A percentile compares a stretch with the other conserved stretches of the same genome.
These are phyloP conservation scores for Petroica traversi DNA, from an alignment of 2,113 vertebrate genomes.

Conservation along the genomic window DNA sequence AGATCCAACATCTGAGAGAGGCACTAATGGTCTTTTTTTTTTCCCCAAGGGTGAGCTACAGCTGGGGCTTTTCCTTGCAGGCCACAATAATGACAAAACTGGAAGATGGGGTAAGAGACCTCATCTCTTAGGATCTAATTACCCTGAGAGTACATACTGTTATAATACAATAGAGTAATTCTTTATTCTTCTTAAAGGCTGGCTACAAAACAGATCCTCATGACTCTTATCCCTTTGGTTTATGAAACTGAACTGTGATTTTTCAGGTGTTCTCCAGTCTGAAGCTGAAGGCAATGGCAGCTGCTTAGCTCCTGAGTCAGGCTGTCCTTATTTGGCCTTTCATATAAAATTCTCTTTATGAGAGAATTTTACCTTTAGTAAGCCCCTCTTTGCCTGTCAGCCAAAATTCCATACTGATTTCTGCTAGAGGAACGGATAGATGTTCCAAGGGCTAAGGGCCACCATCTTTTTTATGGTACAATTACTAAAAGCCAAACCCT, in stretches of 20 bases:
- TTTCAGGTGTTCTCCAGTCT: background rate
- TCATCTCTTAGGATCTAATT: background rate
- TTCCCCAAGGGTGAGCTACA: background rate
- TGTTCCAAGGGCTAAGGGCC: background rate
- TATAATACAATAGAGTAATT: background rate
- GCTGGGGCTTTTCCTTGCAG: background rate
- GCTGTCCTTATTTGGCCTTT: background rate
- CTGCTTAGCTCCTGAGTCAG: background rate
- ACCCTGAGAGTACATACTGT: background rate
- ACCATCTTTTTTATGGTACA: background rate
- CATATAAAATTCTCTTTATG: background rate
- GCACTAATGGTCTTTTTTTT: background rate
- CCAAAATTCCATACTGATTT: background rate
- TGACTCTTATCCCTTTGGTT: background rate
- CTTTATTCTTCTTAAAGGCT: background rate
- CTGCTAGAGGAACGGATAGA: background rate
- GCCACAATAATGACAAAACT: background rate
- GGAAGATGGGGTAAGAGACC: background rate
- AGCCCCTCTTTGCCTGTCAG: background rate
- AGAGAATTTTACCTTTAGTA: background rate
- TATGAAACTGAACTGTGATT: background rate
- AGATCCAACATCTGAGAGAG: background rate
- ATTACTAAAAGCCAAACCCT: background rate
- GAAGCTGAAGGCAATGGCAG: background rate
- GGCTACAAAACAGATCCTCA: background rate